Conservation (phyloP, 2,113 vertebrate species). For the Prionailurus viverrinus region DNA sequence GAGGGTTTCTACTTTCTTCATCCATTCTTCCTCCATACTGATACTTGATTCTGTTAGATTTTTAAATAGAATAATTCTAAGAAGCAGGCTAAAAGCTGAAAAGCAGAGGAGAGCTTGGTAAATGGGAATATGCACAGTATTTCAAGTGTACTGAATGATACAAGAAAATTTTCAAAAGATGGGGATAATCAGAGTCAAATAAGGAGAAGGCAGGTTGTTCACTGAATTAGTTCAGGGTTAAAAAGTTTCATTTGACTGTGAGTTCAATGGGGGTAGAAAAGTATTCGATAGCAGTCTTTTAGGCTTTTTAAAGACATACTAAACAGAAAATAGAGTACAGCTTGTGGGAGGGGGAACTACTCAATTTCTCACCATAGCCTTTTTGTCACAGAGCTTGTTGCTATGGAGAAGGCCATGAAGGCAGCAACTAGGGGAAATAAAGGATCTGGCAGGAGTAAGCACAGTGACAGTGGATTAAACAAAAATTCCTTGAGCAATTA, state of each 20-base stretch:
- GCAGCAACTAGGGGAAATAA: conserved; percentile 68
- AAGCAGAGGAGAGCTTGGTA: conserved; percentile 38
- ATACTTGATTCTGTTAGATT: neutral
- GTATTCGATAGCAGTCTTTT: conserved; percentile 49
- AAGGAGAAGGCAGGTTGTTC: conserved; percentile 36
- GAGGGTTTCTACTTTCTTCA: neutral
- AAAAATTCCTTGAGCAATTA: conserved; percentile 73
- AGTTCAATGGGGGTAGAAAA: conserved; percentile 55
- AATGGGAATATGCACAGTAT: conserved; percentile 41
- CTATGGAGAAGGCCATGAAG: conserved; percentile 75
- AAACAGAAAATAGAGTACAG: conserved; percentile 60
- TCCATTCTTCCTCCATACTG: neutral
- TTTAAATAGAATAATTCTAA: conserved; percentile 44
- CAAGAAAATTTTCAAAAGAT: conserved; percentile 46
- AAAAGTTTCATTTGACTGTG: conserved; percentile 58
- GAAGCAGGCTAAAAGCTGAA: conserved; percentile 55
- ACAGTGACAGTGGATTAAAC: conserved; percentile 60
- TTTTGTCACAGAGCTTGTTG: conserved; percentile 71
- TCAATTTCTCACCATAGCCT: conserved; percentile 50
- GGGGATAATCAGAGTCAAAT: conserved; percentile 3
- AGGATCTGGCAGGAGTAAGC: conserved; percentile 58
- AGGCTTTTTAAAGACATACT: conserved; percentile 5
- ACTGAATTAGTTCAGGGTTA: conserved; percentile 42
- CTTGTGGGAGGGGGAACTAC: neutral
- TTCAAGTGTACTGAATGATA: conserved; percentile 43